Evolutionary conservation across 2,888 invertebrate genomes (phyloP).

Genomic region (Sphaeridia pumilis): DNA sequence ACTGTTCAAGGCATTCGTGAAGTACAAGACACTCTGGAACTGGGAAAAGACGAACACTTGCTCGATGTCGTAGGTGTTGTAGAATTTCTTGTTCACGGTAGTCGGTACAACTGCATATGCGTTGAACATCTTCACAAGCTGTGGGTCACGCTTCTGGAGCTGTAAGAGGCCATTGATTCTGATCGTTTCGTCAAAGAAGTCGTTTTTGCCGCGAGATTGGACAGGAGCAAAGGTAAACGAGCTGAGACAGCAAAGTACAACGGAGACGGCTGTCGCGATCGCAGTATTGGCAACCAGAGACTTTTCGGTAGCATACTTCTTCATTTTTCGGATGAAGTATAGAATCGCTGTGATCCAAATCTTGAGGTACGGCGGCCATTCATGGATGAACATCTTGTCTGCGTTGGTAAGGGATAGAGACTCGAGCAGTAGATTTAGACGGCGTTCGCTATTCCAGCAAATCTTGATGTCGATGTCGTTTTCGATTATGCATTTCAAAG

Average conservation of each 20-base stretch:
- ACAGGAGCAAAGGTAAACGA: neutral
- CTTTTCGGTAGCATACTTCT: neutral
- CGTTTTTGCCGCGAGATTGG: neutral
- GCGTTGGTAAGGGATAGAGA: neutral
- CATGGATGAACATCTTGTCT: constrained; percentile 9
- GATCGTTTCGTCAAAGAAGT: no score
- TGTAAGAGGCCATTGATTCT: constrained; percentile 6
- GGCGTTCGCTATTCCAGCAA: constrained; percentile 2
- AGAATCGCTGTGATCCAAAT: constrained; percentile 12
- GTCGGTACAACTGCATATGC: constrained; percentile 1
- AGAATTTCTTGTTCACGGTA: constrained; percentile 9
- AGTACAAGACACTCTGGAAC: constrained; percentile 20
- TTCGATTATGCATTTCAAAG: constrained; percentile 1
- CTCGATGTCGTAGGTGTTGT: constrained; percentile 21
- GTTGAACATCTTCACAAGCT: constrained; percentile 12
- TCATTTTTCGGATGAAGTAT: constrained; percentile 13
- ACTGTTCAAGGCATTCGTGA: constrained; percentile 24
- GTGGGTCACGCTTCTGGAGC: neutral
- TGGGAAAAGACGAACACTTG: constrained; percentile 18
- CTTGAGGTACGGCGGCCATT: constrained; percentile 16
- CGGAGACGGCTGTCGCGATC: constrained; percentile 3
- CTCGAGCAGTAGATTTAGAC: constrained; percentile 7
- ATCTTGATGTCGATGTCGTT: constrained; percentile 1
- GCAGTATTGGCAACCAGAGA: constrained; percentile 6
- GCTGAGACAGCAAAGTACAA: constrained; percentile 7